Evolutionary conservation across 2,797 vertebrate species (phyloP).

Genomic region (Pristis pectinata): DNA sequence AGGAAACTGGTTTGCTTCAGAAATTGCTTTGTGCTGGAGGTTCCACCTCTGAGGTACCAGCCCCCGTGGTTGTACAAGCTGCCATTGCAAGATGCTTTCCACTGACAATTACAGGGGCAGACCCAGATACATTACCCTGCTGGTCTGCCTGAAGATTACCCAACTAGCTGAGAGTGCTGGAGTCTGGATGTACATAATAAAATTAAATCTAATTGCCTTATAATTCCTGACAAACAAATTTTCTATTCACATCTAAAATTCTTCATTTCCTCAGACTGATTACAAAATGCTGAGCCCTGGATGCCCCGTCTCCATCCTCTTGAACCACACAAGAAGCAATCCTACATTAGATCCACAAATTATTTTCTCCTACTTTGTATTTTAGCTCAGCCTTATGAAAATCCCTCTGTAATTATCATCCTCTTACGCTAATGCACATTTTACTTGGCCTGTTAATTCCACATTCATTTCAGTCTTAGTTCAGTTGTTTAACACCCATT

Average conservation of each 20-base stretch:
- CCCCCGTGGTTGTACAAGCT: background rate
- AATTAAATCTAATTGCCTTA: slow-evolving; percentile 13
- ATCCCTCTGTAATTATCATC: background rate
- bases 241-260: background rate
- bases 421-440: background rate
- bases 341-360: background rate
- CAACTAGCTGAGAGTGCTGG: background rate
- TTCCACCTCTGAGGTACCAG: background rate
- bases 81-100: too few relatives aligned
- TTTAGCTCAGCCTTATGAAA: slow-evolving; percentile 6
- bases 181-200: background rate
- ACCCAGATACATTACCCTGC: background rate
- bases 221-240: background rate
- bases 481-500: background rate
- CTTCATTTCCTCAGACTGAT: background rate
- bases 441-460: background rate
- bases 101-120: background rate
- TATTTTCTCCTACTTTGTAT: background rate
- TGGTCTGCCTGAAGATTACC: background rate
- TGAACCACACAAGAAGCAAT: background rate
- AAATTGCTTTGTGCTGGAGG: too few relatives aligned
- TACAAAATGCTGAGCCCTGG: background rate
- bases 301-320: background rate
- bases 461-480: background rate
- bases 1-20: background rate